These are phyloP conservation scores for Periophthalmus modestus DNA, from an alignment of 2,113 vertebrate species.

Conservation along the genomic window DNA sequence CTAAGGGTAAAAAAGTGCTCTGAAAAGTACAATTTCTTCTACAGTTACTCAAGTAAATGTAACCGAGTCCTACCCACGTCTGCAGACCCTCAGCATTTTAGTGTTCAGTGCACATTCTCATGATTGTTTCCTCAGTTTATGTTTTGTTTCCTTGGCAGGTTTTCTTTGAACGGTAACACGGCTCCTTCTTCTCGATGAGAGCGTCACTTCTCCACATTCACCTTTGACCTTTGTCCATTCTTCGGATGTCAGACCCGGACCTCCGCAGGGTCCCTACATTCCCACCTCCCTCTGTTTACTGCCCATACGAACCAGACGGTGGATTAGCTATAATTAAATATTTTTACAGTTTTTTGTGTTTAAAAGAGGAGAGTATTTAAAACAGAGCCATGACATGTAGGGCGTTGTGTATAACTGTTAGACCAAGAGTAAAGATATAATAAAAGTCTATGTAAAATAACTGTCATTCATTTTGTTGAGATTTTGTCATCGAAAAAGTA, in stretches of 20 bases:
- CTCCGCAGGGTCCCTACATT: neutral
- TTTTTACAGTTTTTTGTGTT: slow-evolving; percentile 82
- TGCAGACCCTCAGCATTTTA: too few relatives aligned
- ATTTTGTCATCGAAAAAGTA: too few relatives aligned
- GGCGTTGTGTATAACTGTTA: slow-evolving; percentile 76
- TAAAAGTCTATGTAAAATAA: slow-evolving; percentile 76
- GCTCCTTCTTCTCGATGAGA: slow-evolving; percentile 84
- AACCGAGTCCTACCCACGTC: too few relatives aligned
- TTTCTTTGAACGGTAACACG: slow-evolving; percentile 89
- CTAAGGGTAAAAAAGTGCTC: too few relatives aligned
- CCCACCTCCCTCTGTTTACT: slow-evolving; percentile 12
- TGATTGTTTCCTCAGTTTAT: neutral
- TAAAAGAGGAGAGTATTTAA: slow-evolving; percentile 81
- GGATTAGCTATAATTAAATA: slow-evolving; percentile 81
- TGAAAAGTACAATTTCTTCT: too few relatives aligned
- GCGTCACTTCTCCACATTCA: slow-evolving; percentile 47
- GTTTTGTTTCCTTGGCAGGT: slow-evolving; percentile 69
- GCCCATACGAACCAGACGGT: slow-evolving; percentile 68
- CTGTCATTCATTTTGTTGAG: neutral
- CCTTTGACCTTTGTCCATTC: neutral
- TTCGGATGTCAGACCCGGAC: neutral
- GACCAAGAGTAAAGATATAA: slow-evolving; percentile 70
- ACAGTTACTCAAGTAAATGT: too few relatives aligned
- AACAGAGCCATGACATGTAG: slow-evolving; percentile 75
- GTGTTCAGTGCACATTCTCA: too few relatives aligned